Base-by-base conservation (phyloP, 2,888 invertebrate genomes). In the Anoplius nigerrimus region DNA sequence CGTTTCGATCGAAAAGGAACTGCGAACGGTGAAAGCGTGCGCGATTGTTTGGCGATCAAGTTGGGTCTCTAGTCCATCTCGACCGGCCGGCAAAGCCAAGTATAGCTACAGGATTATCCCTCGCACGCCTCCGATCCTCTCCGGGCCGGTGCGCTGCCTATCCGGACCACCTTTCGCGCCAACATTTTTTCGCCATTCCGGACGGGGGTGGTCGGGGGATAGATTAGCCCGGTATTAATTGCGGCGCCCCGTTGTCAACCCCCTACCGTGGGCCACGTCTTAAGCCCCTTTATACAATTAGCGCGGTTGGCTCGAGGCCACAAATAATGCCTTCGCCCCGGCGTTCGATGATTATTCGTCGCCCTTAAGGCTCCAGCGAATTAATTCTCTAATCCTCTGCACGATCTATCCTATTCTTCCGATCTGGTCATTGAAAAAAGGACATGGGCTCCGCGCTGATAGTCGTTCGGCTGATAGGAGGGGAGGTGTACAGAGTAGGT, bases 201-300 rank as follows among this genome's bases (percentile, higher is more conserved):
- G 20, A 2, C 48, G 48, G 16, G 16, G 48, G 16, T 34, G 34
- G 34, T 13, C 34, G 11, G 3, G 2, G 22, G 52, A 52, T 52
- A 52, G 52, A 52, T 52, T 52, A 52, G 52, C 52, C 8, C 22
- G 52, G 22, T 52, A 52, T 52, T 52, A 52, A 52, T 52, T 22
- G 52, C 52, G 21, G 48, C 5, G 22, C 52, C 11, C 22, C 52
- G 52, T 22, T 20, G 18, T 48, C 22, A 15, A 52, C 52, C 20
- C 21, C 15, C 52, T 3, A 2, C 22, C 21, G 52, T 5, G 13
- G 3, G 21, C 52, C 21, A 52, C 6, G 48, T 21, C 11, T 52
- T 52, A 21, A 52, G 16, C 52, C 52, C 8, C 52, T 21, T 52
- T 21, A 22, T 52, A 21, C 52, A 21, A 52, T 52, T 20, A 52